Evolutionary conservation across 1,140 invertebrate species (phyloP).

Genomic region (Calephelis nemesis): DNA sequence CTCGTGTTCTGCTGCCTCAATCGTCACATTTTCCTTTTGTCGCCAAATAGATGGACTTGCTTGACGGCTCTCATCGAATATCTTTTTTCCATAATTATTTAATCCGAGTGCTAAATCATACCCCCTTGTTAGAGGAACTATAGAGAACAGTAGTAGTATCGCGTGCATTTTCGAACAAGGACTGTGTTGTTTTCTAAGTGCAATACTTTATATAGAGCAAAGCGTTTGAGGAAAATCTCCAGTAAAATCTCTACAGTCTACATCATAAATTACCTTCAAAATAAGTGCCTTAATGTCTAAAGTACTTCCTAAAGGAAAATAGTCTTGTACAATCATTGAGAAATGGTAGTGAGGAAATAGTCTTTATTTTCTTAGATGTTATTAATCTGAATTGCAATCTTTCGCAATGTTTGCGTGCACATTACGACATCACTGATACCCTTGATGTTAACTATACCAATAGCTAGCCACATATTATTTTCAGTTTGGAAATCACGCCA

Average conservation of each 20-base stretch:
- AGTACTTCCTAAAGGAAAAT: constrained; percentile 69
- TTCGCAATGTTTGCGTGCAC: constrained; percentile 30
- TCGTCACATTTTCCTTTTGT: constrained; percentile 51
- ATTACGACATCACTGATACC: neutral
- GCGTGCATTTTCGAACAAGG: constrained; percentile 1
- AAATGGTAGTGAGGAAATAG: constrained; percentile 28
- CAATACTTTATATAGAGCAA: constrained; percentile 45
- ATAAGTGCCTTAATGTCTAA: constrained; percentile 52
- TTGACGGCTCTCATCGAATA: constrained; percentile 49
- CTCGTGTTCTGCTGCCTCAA: constrained; percentile 48
- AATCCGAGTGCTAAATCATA: constrained; percentile 48
- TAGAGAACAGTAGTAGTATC: constrained; percentile 38
- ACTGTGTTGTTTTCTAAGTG: constrained; percentile 21
- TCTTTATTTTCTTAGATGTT: constrained; percentile 16
- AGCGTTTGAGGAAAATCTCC: constrained; percentile 53
- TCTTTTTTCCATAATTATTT: constrained; percentile 42
- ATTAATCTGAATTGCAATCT: neutral
- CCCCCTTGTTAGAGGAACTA: constrained; percentile 36
- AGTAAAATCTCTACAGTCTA: constrained; percentile 34
- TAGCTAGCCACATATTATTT: too few species aligned
- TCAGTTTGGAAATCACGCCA: too few species aligned
- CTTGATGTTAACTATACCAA: too few species aligned
- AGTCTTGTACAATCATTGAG: constrained; percentile 52
- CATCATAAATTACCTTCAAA: constrained; percentile 45
- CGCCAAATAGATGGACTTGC: constrained; percentile 62